Evolutionary conservation across 2,113 vertebrate genomes (phyloP).

Genomic region (Lates calcarifer): DNA sequence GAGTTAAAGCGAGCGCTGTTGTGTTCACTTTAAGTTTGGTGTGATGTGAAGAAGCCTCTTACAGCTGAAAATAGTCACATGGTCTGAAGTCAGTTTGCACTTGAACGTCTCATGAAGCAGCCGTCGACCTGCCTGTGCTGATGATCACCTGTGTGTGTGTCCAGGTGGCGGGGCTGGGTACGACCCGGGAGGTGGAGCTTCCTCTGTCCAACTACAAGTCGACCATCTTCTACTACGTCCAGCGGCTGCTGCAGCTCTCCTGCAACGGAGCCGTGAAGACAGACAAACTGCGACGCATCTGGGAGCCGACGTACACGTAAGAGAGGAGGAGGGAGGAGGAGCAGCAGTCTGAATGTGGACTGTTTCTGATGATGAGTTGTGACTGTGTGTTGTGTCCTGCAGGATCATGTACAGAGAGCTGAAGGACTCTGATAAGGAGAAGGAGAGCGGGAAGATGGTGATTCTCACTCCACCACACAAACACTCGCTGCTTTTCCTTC

Average conservation of each 20-base stretch:
- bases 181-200: conserved; percentile 95
- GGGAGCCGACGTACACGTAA: conserved; percentile 99
- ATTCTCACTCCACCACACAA: conserved; percentile 49
- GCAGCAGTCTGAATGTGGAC: too few species aligned
- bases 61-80: neutral
- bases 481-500: neutral
- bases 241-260: conserved; percentile 96
- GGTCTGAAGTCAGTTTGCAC: too few species aligned
- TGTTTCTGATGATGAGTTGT: neutral
- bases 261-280: conserved; percentile 96
- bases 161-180: conserved; percentile 94
- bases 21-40: too few species aligned
- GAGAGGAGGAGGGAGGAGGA: too few species aligned
- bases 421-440: conserved; percentile 98
- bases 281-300: conserved; percentile 97
- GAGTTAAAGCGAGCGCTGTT: too few species aligned
- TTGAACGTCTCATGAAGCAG: too few species aligned
- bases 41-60: neutral
- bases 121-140: too few species aligned
- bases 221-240: conserved; percentile 98
- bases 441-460: conserved; percentile 96
- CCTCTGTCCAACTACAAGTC: conserved; percentile 94
- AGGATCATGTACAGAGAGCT: conserved; percentile 99
- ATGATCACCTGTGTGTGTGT: neutral
- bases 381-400: conserved; percentile 59